A percentile compares a stretch with the other conserved stretches of the same genome.
Evolutionary conservation across 2,113 vertebrate species (phyloP).

Genomic region (Spheniscus mendiculus): DNA sequence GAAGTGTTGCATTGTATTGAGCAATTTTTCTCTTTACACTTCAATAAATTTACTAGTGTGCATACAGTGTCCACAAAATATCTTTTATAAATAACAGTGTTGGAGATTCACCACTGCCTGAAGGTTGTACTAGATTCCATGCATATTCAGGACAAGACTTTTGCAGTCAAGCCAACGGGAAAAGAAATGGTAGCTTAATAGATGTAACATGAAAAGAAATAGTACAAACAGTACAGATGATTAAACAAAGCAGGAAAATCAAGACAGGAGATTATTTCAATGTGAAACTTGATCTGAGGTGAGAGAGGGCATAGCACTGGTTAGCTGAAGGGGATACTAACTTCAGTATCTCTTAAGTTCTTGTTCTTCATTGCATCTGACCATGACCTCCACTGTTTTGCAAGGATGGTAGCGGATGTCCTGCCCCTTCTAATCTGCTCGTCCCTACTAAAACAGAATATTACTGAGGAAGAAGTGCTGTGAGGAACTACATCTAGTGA

Average conservation of each 20-base stretch:
- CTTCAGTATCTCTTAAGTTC: not conserved
- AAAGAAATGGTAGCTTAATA: not conserved
- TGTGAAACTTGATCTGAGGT: not conserved
- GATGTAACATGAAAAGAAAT: not conserved
- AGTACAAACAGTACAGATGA: not conserved
- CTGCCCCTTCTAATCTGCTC: not conserved
- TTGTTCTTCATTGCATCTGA: not conserved
- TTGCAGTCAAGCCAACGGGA: not conserved
- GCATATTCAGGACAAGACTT: not conserved
- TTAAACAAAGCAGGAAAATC: not conserved
- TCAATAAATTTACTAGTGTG: constrained; percentile 9
- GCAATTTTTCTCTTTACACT: constrained; percentile 34
- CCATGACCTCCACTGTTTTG: not conserved
- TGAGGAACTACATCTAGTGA: not conserved
- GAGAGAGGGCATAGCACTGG: not conserved
- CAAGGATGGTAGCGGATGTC: not conserved
- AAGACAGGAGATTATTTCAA: not conserved
- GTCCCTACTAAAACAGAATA: not conserved
- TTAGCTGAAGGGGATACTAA: not conserved
- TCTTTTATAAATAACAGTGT: constrained; percentile 1
- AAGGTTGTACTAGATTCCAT: not conserved
- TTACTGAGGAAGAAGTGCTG: not conserved
- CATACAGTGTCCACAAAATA: not conserved
- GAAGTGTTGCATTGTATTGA: constrained; percentile 28
- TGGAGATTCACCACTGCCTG: constrained; percentile 14